These are phyloP conservation scores for Petrolisthes cinctipes DNA, from an alignment of 2,888 invertebrate species.

Conservation along the genomic window DNA sequence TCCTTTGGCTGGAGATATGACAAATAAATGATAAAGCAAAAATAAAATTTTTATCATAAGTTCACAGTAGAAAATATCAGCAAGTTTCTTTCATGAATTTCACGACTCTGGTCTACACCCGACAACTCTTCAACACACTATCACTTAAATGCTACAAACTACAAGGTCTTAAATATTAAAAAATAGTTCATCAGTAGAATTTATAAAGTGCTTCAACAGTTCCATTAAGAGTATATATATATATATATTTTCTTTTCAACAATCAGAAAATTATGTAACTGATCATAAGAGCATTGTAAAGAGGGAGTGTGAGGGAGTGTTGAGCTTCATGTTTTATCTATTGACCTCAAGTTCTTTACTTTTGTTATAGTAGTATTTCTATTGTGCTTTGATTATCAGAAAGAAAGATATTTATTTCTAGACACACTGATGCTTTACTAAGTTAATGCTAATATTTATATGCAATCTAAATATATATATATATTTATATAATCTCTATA, in stretches of 20 bases:
- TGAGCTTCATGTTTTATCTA: not conserved
- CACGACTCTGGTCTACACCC: not conserved
- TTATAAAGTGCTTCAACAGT: conserved; percentile 18
- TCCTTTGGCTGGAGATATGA: no score
- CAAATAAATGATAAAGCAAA: no score
- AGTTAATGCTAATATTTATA: conserved; percentile 3
- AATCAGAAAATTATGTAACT: conserved; percentile 1
- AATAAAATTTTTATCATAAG: no score
- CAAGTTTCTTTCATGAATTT: not conserved
- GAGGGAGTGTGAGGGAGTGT: not conserved
- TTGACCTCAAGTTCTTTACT: not conserved
- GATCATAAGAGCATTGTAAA: not conserved
- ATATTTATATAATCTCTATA: conserved; percentile 18
- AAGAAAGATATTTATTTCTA: conserved; percentile 18
- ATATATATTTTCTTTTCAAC: conserved; percentile 12
- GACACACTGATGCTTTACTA: conserved; percentile 10
- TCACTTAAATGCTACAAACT: conserved; percentile 6
- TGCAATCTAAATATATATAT: conserved; percentile 13
- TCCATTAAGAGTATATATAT: conserved; percentile 15
- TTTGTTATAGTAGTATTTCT: not conserved
- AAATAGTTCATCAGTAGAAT: conserved; percentile 13
- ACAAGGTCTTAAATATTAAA: conserved; percentile 15
- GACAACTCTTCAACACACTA: conserved; percentile 6
- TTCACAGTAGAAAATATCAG: no score
- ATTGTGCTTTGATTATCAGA: conserved; percentile 18